A percentile compares a stretch with the other conserved stretches of the same genome.
These are phyloP conservation scores for Ennomos fuscantarius DNA, from an alignment of 2,888 invertebrate species.

Conservation along the genomic window DNA sequence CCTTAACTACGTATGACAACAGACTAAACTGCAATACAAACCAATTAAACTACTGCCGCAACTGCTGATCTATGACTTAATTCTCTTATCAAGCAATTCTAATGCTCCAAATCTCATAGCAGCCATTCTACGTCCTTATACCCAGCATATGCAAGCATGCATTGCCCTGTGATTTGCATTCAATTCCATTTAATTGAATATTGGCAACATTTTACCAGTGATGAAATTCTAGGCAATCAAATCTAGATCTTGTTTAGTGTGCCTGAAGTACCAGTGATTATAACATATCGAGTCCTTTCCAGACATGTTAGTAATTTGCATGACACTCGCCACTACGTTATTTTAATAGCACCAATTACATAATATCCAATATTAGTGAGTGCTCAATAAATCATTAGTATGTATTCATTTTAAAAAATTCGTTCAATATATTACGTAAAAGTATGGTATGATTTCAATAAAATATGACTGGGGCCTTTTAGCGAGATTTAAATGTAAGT, in stretches of 20 bases:
- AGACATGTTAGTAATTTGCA: constrained; percentile 47
- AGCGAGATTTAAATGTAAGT: too few relatives aligned
- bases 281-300: constrained; percentile 45
- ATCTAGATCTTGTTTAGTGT: constrained; percentile 38
- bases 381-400: constrained; percentile 16
- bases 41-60: too few relatives aligned
- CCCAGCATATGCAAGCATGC: constrained; percentile 5
- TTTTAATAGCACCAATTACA: constrained; percentile 20
- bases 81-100: too few relatives aligned
- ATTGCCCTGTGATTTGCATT: neutral
- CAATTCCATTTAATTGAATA: constrained; percentile 15
- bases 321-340: constrained; percentile 42
- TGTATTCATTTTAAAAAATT: neutral
- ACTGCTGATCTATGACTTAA: too few relatives aligned
- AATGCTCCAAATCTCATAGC: too few relatives aligned
- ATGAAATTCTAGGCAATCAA: constrained; percentile 41
- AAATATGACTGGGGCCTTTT: too few relatives aligned
- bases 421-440: neutral
- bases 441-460: too few relatives aligned
- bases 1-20: too few relatives aligned
- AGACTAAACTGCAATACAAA: too few relatives aligned
- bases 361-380: constrained; percentile 20
- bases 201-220: constrained; percentile 38
- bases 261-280: constrained; percentile 32
- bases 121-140: too few relatives aligned